Evolutionary conservation across 1,140 invertebrate genomes (phyloP), one percentile per base, ranked within the genome.

Genomic region (Neuroterus valhalla): DNA sequence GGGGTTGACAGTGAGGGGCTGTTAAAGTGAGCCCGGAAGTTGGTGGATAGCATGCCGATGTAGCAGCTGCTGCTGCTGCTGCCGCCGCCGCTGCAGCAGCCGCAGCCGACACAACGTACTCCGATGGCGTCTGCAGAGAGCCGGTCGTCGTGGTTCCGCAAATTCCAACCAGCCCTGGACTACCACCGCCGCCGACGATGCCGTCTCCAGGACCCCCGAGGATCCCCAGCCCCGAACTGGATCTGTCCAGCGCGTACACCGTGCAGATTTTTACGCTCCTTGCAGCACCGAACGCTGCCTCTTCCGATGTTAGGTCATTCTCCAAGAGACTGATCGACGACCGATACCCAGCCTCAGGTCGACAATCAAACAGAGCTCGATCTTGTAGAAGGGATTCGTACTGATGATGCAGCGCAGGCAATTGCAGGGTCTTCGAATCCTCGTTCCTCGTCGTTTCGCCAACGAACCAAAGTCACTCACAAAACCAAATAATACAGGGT

Each of bases 201-300:
- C 82, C 82, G 71, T 82, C 85, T 74, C 84, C 85, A 68, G 81
- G 83, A 82, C 85, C 85, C 82, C 87, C 88, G 79, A 89, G 85
- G 82, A 89, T 85, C 88, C 89, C 88, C 87, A 90, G 87, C 84
- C 86, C 84, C 84, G 83, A 82, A 83, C 82, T 85, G 83, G 80
- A 84, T 86, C 87, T 89, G 85, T 90, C 89, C 89, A 89, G 89
- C 84, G 88, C 87, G 88, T 89, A 89, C 89, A 90, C 88, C 82
- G 87, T 89, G 85, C 85, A 85, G 82, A 86, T 82, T 81, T 84
- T 86, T 81, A 84, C 83, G 80, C 81, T 82, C 84, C 81, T 85
- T 78, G 69, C 75, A 62, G 55, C 55, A 62, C 55, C 55, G n/a
- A 38, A 62, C 26, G 55, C 55, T 76, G 71, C 76, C 77, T 77